Percentiles rank a stretch among this genome's conserved stretches.
These are phyloP conservation scores for Corynorhinus townsendii DNA, from an alignment of 2,113 vertebrate genomes.

Conservation along the genomic window DNA sequence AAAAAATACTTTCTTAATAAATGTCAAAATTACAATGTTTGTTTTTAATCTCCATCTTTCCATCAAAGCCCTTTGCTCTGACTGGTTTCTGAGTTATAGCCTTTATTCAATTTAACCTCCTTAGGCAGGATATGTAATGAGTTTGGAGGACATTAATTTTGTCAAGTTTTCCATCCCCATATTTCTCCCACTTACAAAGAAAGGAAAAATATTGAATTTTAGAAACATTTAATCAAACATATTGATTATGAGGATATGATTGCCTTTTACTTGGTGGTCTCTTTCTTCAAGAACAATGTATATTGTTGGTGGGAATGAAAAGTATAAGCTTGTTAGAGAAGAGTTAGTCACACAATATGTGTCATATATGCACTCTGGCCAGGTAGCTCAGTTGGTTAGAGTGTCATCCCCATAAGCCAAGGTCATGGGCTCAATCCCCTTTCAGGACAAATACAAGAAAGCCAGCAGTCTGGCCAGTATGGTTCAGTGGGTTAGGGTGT, in stretches of 20 bases:
- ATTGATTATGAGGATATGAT: background rate
- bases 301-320: background rate
- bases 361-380: background rate
- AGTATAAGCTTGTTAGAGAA: background rate
- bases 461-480: background rate
- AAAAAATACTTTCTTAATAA: slow-evolving; percentile 53
- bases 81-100: background rate
- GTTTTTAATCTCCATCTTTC: background rate
- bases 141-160: background rate
- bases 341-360: background rate
- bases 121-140: background rate
- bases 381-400: background rate
- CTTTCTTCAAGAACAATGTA: background rate
- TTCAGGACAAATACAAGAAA: background rate
- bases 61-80: background rate
- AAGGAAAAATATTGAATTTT: background rate
- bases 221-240: background rate
- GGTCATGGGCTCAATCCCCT: background rate
- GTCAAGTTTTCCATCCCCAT: background rate
- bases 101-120: background rate
- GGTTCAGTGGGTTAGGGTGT: background rate
- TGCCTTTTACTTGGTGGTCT: background rate
- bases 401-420: background rate
- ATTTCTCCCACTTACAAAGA: background rate
- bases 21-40: background rate